phyloP scores from a whole-genome alignment of 2,797 vertebrate genomes.

The Tokudaia muenninki region DNA sequence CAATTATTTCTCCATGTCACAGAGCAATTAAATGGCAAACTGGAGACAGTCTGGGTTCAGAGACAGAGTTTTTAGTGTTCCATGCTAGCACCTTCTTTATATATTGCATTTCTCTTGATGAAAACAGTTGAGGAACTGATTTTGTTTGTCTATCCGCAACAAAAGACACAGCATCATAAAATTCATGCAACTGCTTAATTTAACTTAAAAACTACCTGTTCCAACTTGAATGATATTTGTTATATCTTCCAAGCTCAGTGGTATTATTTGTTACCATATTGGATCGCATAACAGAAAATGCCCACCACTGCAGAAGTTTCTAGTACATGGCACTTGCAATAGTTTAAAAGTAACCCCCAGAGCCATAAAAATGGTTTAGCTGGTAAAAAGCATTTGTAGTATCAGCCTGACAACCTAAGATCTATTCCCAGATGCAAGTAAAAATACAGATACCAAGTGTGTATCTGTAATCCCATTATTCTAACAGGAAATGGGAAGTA shows the following conservation, averaged over 20 bases:
- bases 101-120: not conserved
- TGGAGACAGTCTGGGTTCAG: not conserved
- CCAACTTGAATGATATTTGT: not conserved
- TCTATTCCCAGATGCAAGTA: not conserved
- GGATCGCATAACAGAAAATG: not conserved
- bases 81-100: not conserved
- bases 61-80: not conserved
- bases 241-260: not conserved
- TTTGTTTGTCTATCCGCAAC: not conserved
- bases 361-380: not conserved
- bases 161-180: not conserved
- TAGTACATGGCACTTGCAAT: not conserved
- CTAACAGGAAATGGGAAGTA: not conserved
- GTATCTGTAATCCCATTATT: not conserved
- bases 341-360: conserved; percentile 16
- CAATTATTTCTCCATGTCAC: not conserved
- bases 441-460: not conserved
- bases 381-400: not conserved
- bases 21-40: not conserved
- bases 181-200: not conserved
- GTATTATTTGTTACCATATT: not conserved
- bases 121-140: conserved; percentile 12
- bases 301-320: not conserved
- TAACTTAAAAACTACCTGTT: not conserved
- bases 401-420: not conserved